These are phyloP conservation scores for Cercocebus atys DNA, from an alignment of 2,113 vertebrate species.

Conservation along the genomic window DNA sequence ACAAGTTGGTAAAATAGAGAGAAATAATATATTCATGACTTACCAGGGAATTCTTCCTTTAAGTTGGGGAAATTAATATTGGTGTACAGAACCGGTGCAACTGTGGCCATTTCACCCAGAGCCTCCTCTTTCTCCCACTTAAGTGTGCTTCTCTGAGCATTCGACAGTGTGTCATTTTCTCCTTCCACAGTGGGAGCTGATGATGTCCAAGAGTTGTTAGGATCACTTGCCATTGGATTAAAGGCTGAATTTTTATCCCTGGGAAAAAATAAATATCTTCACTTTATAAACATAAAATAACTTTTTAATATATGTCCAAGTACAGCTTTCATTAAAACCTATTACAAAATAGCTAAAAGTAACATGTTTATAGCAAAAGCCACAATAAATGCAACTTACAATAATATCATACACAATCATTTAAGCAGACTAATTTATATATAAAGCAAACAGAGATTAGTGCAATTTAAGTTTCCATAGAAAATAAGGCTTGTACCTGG, in stretches of 20 bases:
- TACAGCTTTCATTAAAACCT: background rate
- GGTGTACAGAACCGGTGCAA: slow-evolving; percentile 97
- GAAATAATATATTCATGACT: background rate
- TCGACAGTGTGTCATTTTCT: slow-evolving; percentile 93
- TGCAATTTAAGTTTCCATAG: background rate
- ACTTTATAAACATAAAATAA: background rate
- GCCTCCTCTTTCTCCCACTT: slow-evolving; percentile 99
- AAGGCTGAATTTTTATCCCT: slow-evolving; percentile 92
- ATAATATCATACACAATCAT: background rate
- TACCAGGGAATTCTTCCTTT: slow-evolving; percentile 95
- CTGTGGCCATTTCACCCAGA: slow-evolving; percentile 95
- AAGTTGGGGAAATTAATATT: slow-evolving; percentile 96
- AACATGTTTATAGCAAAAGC: background rate
- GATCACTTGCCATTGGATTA: slow-evolving; percentile 89
- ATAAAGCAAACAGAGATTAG: background rate
- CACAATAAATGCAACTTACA: no score
- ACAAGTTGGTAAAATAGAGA: accelerated
- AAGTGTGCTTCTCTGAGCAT: slow-evolving; percentile 93
- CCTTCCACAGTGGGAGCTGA: slow-evolving; percentile 85
- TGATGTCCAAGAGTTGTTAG: slow-evolving; percentile 88
- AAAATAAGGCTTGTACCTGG: slow-evolving; percentile 78
- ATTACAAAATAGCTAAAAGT: background rate
- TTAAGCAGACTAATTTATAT: background rate
- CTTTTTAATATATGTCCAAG: background rate
- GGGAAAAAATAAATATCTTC: slow-evolving; percentile 56